Conservation (phyloP, 1,140 invertebrate species). For the Drosophila prosaltans region DNA sequence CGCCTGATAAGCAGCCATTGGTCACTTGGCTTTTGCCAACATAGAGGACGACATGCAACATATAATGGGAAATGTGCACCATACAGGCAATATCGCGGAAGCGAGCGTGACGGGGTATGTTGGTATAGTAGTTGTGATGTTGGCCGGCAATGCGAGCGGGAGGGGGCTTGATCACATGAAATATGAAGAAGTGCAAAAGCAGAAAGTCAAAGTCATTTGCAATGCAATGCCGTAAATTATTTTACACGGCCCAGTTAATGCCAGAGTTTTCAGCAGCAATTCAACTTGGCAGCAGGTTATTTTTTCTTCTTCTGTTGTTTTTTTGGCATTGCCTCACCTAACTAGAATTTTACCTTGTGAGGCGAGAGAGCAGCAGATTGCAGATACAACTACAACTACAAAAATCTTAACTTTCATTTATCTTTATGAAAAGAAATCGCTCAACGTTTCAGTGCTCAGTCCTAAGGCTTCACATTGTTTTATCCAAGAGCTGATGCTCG, state of each 20-base stretch:
- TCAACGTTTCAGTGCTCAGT: constrained; percentile 50
- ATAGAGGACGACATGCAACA: constrained; percentile 54
- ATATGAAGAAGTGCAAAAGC: constrained; percentile 63
- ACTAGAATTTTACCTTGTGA: neutral
- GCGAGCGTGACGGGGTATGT: constrained; percentile 63
- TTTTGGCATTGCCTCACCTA: neutral
- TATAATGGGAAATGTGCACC: constrained; percentile 67
- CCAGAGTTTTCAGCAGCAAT: neutral
- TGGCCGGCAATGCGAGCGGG: no score
- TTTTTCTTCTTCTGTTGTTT: neutral
- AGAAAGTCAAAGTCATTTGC: constrained; percentile 68
- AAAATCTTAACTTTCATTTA: constrained; percentile 62
- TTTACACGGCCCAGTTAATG: constrained; percentile 51
- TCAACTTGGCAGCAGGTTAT: neutral
- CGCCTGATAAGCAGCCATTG: constrained; percentile 82
- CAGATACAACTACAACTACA: constrained; percentile 27
- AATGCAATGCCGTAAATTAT: constrained; percentile 67
- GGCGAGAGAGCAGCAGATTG: constrained; percentile 8
- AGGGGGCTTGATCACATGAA: constrained; percentile 26
- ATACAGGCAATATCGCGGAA: constrained; percentile 70
- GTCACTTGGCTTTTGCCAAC: constrained; percentile 56
- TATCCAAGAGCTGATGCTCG: constrained; percentile 42
- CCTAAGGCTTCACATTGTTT: constrained; percentile 59
- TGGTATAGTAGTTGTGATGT: no score
- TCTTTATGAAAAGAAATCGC: constrained; percentile 76